These are phyloP conservation scores for Eupithecia tripunctaria DNA, from an alignment of 2,888 invertebrate species.

Conservation along the genomic window DNA sequence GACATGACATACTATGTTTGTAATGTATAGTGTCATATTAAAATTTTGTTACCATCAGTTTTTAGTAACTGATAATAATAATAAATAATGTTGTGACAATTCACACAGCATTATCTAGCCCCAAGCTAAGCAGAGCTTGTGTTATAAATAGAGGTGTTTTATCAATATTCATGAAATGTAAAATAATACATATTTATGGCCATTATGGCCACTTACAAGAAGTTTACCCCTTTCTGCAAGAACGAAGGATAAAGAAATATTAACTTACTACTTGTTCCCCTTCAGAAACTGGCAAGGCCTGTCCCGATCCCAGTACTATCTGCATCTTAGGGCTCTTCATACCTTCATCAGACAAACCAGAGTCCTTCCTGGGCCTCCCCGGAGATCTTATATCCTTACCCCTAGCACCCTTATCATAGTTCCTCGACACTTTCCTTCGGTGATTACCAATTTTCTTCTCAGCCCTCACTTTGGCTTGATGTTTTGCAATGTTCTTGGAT, in stretches of 20 bases:
- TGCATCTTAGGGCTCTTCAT: constrained; percentile 76
- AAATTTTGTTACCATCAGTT: no score
- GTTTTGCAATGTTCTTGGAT: constrained; percentile 59
- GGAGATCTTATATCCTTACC: constrained; percentile 71
- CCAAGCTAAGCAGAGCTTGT: no score
- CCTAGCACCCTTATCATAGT: constrained; percentile 60
- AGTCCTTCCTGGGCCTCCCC: constrained; percentile 67
- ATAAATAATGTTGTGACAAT: no score
- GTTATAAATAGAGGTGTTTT: no score
- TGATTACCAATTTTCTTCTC: constrained; percentile 75
- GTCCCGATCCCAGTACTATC: constrained; percentile 81
- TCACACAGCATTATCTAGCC: no score
- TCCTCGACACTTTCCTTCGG: constrained; percentile 71
- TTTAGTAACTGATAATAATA: no score
- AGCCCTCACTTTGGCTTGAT: constrained; percentile 60
- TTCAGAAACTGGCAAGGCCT: constrained; percentile 82
- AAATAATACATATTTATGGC: not conserved
- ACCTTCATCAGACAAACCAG: constrained; percentile 69
- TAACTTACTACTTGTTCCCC: constrained; percentile 84
- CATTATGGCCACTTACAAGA: no score
- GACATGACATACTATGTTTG: no score
- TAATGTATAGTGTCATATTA: no score
- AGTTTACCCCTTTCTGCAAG: no score
- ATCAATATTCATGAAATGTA: no score
- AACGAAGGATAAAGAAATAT: not conserved